Evolutionary conservation across 2,888 invertebrate species (phyloP), one percentile per base, ranked within the genome.

Genomic region (Choreutis nemorana): DNA sequence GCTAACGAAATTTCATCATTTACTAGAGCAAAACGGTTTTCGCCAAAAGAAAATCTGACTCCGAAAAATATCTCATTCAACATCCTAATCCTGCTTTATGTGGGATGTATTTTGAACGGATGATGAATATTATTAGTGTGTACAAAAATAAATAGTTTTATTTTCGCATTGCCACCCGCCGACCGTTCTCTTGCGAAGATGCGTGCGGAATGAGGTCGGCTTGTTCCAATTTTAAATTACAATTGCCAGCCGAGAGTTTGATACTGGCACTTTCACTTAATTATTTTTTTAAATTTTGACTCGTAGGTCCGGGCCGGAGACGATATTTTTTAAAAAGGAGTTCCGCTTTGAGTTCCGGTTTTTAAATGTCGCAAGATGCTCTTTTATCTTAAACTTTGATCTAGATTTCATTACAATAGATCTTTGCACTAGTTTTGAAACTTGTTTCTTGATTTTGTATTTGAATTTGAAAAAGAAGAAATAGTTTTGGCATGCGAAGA

Each of bases 171-270:
- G 22, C 38, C 24, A 45, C 48, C 43, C 39, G 39, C 41, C 51
- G 55, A 50, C 57, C 52, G 60, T 53, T 55, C 63, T 55, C 59
- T 58, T 48, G 55, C 57, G 48, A 60, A 59, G 64, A 47, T 56
- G 45, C 55, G 48, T 42, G 35, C 28, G 62, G 63, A 77, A 75
- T 75, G 75, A 61, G 75, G 75, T 64, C 73, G 60, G 33, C 39
- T 42, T 50, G 67, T 65, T 70, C 71, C 72, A 71, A 65, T 75
- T 75, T 71, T 70, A 67, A 67, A 70, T 65, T 67, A 62, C 61
- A 55, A 67, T 63, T 66, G 60, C 60, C 55, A 51, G 50, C 42
- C 42, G 42, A 42, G 41, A 43, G 44, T 44, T 50, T 42, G 48
- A 50, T 51, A 44, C 44, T 47, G 48, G 44, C 50, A 66, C 71